Evolutionary conservation across 2,888 invertebrate species (phyloP).

Genomic region (Diaperis boleti): DNA sequence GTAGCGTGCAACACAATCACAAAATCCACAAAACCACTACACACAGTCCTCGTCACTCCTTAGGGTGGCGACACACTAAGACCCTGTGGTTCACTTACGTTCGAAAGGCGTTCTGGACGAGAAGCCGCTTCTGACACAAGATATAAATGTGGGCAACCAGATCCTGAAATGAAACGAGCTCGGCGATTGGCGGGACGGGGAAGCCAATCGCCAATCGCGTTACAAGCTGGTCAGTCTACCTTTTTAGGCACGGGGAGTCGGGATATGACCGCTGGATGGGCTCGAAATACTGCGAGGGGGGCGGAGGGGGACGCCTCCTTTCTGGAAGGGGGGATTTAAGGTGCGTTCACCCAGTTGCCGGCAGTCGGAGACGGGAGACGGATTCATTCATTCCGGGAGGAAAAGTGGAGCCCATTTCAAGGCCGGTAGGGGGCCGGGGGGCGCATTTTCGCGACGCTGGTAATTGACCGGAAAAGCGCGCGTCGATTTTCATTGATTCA

Average conservation of each 20-base stretch:
- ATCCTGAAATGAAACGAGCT: slow-evolving; percentile 72
- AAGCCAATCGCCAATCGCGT: slow-evolving; percentile 67
- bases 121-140: slow-evolving; percentile 76
- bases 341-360: slow-evolving; percentile 60
- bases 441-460: background rate
- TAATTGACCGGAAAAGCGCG: background rate
- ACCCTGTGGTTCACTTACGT: slow-evolving; percentile 79
- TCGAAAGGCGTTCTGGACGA: slow-evolving; percentile 97
- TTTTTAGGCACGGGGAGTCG: slow-evolving; percentile 72
- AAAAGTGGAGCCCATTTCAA: slow-evolving; percentile 2
- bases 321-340: slow-evolving; percentile 47
- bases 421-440: background rate
- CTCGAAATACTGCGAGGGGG: slow-evolving; percentile 58
- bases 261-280: slow-evolving; percentile 57
- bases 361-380: slow-evolving; percentile 43
- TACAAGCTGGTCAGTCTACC: slow-evolving; percentile 71
- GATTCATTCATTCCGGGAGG: slow-evolving; percentile 24
- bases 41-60: slow-evolving; percentile 32
- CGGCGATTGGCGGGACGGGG: slow-evolving; percentile 64
- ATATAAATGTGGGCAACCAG: slow-evolving; percentile 87
- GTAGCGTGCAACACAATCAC: slow-evolving; percentile 30
- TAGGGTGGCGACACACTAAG: slow-evolving; percentile 42
- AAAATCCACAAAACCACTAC: slow-evolving; percentile 45
- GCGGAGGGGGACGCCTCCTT: slow-evolving; percentile 40
- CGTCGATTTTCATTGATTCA: background rate